These are phyloP conservation scores for Drosophila athabasca DNA, from an alignment of 1,140 invertebrate genomes.

Conservation along the genomic window DNA sequence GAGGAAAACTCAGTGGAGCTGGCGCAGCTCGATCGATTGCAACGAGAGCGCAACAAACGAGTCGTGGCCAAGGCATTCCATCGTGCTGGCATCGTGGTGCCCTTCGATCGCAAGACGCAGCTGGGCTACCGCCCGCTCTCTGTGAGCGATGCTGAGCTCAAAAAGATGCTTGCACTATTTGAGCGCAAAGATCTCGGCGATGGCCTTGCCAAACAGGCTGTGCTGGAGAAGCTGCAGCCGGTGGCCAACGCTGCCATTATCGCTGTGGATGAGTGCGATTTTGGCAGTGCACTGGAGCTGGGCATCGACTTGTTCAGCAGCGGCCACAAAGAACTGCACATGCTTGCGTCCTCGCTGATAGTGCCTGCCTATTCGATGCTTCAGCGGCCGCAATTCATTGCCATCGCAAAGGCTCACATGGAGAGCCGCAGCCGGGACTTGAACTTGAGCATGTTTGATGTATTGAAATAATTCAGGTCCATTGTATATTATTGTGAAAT, in stretches of 20 bases:
- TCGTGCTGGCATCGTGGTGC: slow-evolving; percentile 94
- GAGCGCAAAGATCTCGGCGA: slow-evolving; percentile 85
- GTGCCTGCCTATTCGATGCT: slow-evolving; percentile 91
- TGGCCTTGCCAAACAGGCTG: slow-evolving; percentile 85
- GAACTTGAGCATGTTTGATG: slow-evolving; percentile 70
- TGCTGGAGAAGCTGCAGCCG: slow-evolving; percentile 89
- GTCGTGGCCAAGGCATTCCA: slow-evolving; percentile 93
- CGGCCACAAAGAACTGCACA: slow-evolving; percentile 88
- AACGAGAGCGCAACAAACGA: slow-evolving; percentile 87
- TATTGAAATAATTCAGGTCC: slow-evolving; percentile 39
- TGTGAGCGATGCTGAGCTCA: slow-evolving; percentile 90
- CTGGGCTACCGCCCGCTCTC: slow-evolving; percentile 91
- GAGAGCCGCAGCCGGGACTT: slow-evolving; percentile 67
- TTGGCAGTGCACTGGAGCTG: slow-evolving; percentile 94
- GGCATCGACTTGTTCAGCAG: slow-evolving; percentile 93
- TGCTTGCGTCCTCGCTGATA: slow-evolving; percentile 87
- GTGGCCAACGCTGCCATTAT: slow-evolving; percentile 87
- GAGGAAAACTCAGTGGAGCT: slow-evolving; percentile 86
- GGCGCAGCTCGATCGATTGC: slow-evolving; percentile 48
- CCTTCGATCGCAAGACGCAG: slow-evolving; percentile 91
- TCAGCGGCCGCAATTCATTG: slow-evolving; percentile 88
- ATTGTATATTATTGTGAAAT: slow-evolving; percentile 6
- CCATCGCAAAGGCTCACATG: slow-evolving; percentile 90
- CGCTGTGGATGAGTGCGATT: slow-evolving; percentile 96
- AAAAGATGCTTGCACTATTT: slow-evolving; percentile 89